phyloP scores from a whole-genome alignment of 2,888 invertebrate genomes.

The Abscondita cerata region DNA sequence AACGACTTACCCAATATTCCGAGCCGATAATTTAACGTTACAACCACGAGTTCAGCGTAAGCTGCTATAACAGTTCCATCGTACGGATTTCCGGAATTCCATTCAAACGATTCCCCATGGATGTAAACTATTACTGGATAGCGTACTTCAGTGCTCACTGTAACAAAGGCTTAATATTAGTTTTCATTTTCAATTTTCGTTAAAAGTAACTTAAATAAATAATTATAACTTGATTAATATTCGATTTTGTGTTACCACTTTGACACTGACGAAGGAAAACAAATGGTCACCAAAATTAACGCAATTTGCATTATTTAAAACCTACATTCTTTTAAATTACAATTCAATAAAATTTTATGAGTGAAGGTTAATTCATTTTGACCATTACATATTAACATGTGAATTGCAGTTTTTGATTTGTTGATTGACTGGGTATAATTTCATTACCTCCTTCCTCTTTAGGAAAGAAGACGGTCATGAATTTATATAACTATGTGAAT shows the following conservation, averaged over 20 bases:
- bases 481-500: no score
- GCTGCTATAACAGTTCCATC: conserved; percentile 95
- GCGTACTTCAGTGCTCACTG: conserved; percentile 64
- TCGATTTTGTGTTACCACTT: neutral
- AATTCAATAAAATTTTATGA: no score
- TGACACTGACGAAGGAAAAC: conserved; percentile 7
- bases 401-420: no score
- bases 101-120: conserved; percentile 90
- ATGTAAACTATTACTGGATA: conserved; percentile 84
- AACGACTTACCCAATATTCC: conserved; percentile 78
- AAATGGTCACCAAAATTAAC: conserved; percentile 8
- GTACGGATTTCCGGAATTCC: conserved; percentile 96
- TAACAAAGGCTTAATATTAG: conserved; percentile 39
- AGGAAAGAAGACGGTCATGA: no score
- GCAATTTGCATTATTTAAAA: no score
- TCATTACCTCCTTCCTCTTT: no score
- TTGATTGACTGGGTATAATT: no score
- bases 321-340: no score
- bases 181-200: neutral
- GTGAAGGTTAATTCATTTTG: no score
- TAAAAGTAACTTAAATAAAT: conserved; percentile 3
- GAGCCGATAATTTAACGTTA: conserved; percentile 95
- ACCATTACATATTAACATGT: no score
- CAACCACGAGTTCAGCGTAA: conserved; percentile 90
- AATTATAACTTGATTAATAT: conserved; percentile 2